phyloP scores from a whole-genome alignment of 64 coral and sea anemone species.

The Montipora capricornis region DNA sequence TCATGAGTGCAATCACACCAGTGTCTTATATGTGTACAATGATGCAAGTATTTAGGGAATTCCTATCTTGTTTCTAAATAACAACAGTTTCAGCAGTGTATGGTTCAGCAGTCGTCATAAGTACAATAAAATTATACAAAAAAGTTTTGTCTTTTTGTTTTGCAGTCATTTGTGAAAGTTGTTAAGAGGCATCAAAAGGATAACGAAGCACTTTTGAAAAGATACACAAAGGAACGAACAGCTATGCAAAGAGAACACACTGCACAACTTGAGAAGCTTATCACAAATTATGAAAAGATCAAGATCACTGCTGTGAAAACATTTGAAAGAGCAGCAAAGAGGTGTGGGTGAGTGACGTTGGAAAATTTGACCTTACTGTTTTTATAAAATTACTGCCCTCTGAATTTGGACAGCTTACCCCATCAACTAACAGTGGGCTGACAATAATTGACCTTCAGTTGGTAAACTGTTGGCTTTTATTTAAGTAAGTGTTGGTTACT shows the following conservation, averaged over 20 bases:
- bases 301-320: slow-evolving; percentile 88
- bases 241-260: slow-evolving; percentile 86
- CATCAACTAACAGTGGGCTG: too few relatives aligned
- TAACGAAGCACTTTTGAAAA: slow-evolving; percentile 84
- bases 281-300: slow-evolving; percentile 81
- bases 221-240: slow-evolving; percentile 82
- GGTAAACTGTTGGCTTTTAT: too few relatives aligned
- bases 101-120: background rate
- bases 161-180: slow-evolving; percentile 81
- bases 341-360: slow-evolving; percentile 66
- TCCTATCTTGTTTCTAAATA: too few relatives aligned
- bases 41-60: too few relatives aligned
- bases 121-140: background rate
- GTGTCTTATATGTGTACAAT: too few relatives aligned
- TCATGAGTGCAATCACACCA: too few relatives aligned
- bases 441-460: too few relatives aligned
- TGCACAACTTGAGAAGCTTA: slow-evolving; percentile 83
- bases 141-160: background rate
- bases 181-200: slow-evolving; percentile 91
- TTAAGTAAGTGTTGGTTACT: too few relatives aligned
- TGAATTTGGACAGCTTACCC: too few relatives aligned
- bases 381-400: too few relatives aligned
- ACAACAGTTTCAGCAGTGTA: too few relatives aligned
- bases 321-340: slow-evolving; percentile 80
- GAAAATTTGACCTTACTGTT: background rate